phyloP scores from a whole-genome alignment of 1,140 invertebrate species.

The Pseudachorutes palmiensis region DNA sequence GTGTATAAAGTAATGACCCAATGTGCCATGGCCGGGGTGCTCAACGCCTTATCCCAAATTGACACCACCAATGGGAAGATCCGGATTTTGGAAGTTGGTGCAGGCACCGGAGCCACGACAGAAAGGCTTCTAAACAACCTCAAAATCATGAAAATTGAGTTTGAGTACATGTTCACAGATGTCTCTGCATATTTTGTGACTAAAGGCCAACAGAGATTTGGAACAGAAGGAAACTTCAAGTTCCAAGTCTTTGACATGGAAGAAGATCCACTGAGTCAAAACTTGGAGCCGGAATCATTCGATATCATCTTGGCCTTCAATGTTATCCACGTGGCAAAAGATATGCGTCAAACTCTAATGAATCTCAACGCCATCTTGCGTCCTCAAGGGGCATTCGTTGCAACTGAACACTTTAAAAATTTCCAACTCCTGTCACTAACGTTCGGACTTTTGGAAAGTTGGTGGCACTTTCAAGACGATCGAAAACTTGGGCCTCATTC shows the following conservation, averaged over 20 bases:
- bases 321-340: conserved; percentile 17
- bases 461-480: conserved; percentile 9
- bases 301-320: conserved; percentile 15
- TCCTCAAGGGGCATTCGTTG: not conserved
- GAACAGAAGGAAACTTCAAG: conserved; percentile 1
- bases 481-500: not conserved
- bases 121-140: not conserved
- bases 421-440: not conserved
- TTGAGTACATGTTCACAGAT: conserved; percentile 16
- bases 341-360: not conserved
- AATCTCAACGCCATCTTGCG: not conserved
- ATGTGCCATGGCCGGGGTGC: not conserved
- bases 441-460: conserved; percentile 8
- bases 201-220: conserved; percentile 7
- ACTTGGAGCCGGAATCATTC: conserved; percentile 9
- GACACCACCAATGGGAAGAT: not conserved
- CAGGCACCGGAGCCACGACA: conserved; percentile 14
- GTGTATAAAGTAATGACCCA: not conserved
- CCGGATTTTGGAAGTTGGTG: conserved; percentile 20
- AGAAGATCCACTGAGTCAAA: conserved; percentile 14
- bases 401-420: not conserved
- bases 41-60: not conserved
- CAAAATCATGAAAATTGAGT: not conserved
- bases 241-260: conserved; percentile 13
- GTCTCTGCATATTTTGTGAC: conserved; percentile 16